Base-by-base conservation (phyloP, 2,113 vertebrate species). In the Alethe diademata region DNA sequence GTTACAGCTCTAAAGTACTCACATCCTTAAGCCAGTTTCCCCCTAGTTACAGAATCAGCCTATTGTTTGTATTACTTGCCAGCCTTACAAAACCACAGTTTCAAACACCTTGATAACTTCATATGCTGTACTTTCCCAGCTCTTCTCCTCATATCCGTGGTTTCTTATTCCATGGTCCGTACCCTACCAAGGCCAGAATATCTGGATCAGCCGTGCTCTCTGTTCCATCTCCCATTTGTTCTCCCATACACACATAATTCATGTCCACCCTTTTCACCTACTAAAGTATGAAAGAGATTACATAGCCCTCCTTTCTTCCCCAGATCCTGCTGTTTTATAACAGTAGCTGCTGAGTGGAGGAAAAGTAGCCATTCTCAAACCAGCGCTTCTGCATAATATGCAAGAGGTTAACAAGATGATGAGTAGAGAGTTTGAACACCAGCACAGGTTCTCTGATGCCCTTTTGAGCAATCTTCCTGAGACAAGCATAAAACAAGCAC, bases 301-400 rank as follows among this genome's bases (percentile, higher is more conserved):
- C 5, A 45, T 8, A 57, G 3, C 43, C 2, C 0, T 78, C 19
- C 10, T 78, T 74, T 75, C 5, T 35, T 65, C 6, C 19, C 20
- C 40, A 74, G 26, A 11, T 60, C 5, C 35, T 76, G 6, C 15
- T 89, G 15, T 50, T 80, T 51, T 48, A 17, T 8, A 50, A 29
- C 6, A 42, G 0, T 0, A 47, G 35, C 18, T 70, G 8, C 3
- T 5, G 2, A 60, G 14, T n/a, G 33, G 8, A 88, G 24, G 24
- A 88, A 80, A 86, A 74, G 14, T 6, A 62, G 22, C 12, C 9
- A 16, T 58, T 78, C 38, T 60, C n/a, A 78, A 66, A 36, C 20
- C 13, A 53, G 1, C 8, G 19, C 2, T 69, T 79, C 25, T 58
- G 3, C 29, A 45, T 28, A 11, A 11, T 48, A 25, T 47, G 14